Conservation (phyloP, 2,797 vertebrate species). For the Chaetophractus vellerosus region DNA sequence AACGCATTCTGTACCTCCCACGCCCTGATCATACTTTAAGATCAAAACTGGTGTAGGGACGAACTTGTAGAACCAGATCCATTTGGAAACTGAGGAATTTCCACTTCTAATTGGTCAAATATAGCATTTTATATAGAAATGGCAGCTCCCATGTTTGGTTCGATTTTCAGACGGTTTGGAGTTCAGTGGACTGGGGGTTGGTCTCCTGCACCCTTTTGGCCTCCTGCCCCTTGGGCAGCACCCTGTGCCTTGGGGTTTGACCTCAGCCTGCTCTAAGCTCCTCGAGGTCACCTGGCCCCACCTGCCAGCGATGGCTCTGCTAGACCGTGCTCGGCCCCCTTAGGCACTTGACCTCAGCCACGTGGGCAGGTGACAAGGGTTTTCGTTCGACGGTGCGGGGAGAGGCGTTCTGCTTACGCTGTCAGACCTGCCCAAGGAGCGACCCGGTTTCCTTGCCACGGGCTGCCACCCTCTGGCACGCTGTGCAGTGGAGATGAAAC, state of each 20-base stretch:
- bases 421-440: neutral
- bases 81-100: slow-evolving; percentile 7
- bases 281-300: neutral
- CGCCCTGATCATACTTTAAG: neutral
- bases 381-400: neutral
- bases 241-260: neutral
- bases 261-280: neutral
- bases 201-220: neutral
- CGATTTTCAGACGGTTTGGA: neutral
- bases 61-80: neutral
- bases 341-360: neutral
- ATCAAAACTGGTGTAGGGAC: neutral
- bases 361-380: neutral
- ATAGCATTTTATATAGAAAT: neutral
- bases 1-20: neutral
- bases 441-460: neutral
- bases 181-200: neutral
- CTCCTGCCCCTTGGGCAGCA: neutral
- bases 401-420: neutral
- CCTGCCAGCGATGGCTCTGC: neutral
- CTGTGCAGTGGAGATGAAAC: neutral
- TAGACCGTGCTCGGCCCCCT: neutral
- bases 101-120: neutral
- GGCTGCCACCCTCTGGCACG: neutral
- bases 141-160: neutral